Conservation (phyloP, 2,113 vertebrate genomes). For the Neolamprologus tretocephalus region DNA sequence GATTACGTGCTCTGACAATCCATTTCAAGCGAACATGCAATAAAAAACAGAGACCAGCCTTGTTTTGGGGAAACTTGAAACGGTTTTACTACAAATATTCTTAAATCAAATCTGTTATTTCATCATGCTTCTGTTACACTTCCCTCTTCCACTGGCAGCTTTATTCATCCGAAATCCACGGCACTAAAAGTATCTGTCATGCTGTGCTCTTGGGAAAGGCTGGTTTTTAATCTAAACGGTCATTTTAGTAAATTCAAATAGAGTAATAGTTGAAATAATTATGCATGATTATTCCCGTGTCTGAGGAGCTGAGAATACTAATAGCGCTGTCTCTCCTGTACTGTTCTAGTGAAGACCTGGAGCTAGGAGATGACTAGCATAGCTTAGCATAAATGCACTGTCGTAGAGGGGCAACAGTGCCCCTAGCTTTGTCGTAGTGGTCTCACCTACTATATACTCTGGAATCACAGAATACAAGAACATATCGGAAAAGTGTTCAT, state of each 20-base stretch:
- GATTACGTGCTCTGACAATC: constrained; percentile 45
- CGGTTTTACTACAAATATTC: neutral
- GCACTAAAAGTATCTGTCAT: neutral
- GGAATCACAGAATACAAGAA: neutral
- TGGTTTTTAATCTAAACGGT: neutral
- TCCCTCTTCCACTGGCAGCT: neutral
- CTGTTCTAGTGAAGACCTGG: neutral
- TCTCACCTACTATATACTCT: neutral
- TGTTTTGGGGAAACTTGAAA: neutral
- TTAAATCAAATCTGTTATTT: neutral
- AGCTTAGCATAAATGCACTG: neutral
- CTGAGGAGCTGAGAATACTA: neutral
- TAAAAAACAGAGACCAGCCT: neutral
- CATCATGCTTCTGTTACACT: neutral
- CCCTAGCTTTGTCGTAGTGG: neutral
- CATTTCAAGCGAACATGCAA: neutral
- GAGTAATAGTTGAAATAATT: neutral
- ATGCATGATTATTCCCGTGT: neutral
- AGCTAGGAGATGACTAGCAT: neutral
- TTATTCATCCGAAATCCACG: neutral
- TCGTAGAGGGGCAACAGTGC: neutral
- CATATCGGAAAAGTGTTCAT: neutral
- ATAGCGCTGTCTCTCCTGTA: neutral
- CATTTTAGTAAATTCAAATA: neutral
- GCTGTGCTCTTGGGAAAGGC: neutral